Base-by-base conservation (phyloP, 2,888 invertebrate species). In the Pimpla rufipes region DNA sequence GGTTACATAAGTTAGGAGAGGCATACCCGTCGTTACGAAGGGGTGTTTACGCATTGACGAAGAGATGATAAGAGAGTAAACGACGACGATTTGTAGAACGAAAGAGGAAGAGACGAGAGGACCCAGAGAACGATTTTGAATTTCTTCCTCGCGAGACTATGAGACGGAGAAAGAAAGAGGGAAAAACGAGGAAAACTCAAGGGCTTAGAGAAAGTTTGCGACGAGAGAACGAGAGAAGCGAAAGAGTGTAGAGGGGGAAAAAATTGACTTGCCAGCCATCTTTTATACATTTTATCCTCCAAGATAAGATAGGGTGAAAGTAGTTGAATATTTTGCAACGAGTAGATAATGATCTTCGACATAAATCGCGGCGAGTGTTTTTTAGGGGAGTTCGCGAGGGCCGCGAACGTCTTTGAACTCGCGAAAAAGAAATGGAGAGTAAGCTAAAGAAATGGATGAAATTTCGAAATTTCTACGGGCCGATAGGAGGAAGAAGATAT, bases 321-420 rank as follows among this genome's bases (percentile, higher is more conserved):
- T 92, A 93, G 92, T 90, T 91, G 88, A 91, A 92, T 93, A 93
- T 93, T 93, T 93, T 93, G 92, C 93, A 93, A 93, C 90, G 92
- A 92, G 90, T 92, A 92, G 91, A 90, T 89, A 90, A 88, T 89
- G 91, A 87, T 87, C 80, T 84, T 84, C 78, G 78, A 81, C 78
- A 55, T 84, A 78, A 84, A 73, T 66, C 70, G 66, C 74, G 84
- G 78, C 64, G 77, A 80, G 77, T 80, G 80, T 73, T 80, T 84
- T 81, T 74, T 47, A 74, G 42, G 62, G 37, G 82, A 84, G 85
- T 79, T 79, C 82, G 81, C 80, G 84, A 81, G 79, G 75, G 82
- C 68, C 55, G 73, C 85, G 84, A 87, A 84, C 75, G 84, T 84
- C 78, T 42, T 64, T 42, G 47, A 67, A 77, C 21, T 59, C 67